Base-by-base conservation (phyloP, 2,113 vertebrate species). In the Zootoca vivipara region DNA sequence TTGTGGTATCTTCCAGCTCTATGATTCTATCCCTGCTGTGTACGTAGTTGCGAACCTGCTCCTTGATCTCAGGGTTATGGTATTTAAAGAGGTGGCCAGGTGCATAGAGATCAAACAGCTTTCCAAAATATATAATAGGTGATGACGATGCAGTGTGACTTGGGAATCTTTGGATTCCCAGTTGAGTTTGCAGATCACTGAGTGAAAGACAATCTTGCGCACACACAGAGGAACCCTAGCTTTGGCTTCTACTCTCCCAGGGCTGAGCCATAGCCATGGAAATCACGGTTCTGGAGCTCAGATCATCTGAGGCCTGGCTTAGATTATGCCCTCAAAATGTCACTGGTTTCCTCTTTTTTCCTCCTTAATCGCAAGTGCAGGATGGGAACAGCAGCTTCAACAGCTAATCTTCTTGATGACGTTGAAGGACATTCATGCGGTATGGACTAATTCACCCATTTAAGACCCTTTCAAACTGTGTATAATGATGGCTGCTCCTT, bases 401-500 rank as follows among this genome's bases (percentile, higher is more conserved):
- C 98, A 1, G 98, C 98, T 67, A 99, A 99, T 89, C 98, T 99
- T 10, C 97, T 99, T 1, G 98, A 99, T 0, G 97, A 99, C 0
- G 97, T 98, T 0, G 99, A 99, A 91, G 98, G 97, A 92, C 98
- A 98, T 62, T 95, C 97, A 0, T 98, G 97, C 1, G 98, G 99
- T 99, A 96, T 62, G 13, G 13, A 20, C 58, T 62, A 16, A 15
- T 78, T 78, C 3, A 12, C 42, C 28, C 3, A 28, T 28, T 52
- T 30, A 70, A n/a, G n/a, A 52, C 9, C 15, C 35, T 46, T 58
- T 62, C 58, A 52, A 52, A 52, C 46, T 52, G 46, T 52, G 12
- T 52, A 52, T 46, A 15, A 33, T 2, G 13, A 56, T 16, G 26
- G 24, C 2, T 15, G 26, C 6, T 18, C 30, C 52, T 42, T 77